Conservation (phyloP, 2,113 vertebrate genomes). For the Clarias gariepinus region DNA sequence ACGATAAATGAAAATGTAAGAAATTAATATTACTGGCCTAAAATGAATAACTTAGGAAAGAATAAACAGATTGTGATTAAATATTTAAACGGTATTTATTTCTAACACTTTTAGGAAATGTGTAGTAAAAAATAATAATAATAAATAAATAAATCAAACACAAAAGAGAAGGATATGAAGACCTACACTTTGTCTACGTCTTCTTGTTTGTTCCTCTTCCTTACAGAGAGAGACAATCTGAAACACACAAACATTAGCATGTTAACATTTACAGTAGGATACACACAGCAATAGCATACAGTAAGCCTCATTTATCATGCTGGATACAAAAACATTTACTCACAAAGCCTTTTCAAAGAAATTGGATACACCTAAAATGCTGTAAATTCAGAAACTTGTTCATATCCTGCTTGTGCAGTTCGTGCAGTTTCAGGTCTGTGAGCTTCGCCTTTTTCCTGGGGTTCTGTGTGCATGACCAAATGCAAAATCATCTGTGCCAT, state of each 20-base stretch:
- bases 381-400: not conserved
- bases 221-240: not conserved
- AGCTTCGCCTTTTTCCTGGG: not conserved
- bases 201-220: not conserved
- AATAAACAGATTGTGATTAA: not conserved
- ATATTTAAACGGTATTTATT: not conserved
- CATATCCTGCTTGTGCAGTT: not conserved
- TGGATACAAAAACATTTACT: not conserved
- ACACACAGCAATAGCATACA: not conserved
- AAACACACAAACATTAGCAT: not conserved
- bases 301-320: not conserved
- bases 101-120: not conserved
- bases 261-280: not conserved
- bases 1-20: not conserved
- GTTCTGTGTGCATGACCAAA: not conserved
- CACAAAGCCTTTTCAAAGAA: not conserved
- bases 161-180: not conserved
- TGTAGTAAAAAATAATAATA: not conserved
- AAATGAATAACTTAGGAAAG: not conserved
- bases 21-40: not conserved
- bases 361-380: not conserved
- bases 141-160: not conserved
- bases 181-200: not conserved
- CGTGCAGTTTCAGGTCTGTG: not conserved
- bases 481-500: not conserved